These are phyloP conservation scores for Tinamus guttatus DNA, from an alignment of 2,113 vertebrate species.

Conservation along the genomic window DNA sequence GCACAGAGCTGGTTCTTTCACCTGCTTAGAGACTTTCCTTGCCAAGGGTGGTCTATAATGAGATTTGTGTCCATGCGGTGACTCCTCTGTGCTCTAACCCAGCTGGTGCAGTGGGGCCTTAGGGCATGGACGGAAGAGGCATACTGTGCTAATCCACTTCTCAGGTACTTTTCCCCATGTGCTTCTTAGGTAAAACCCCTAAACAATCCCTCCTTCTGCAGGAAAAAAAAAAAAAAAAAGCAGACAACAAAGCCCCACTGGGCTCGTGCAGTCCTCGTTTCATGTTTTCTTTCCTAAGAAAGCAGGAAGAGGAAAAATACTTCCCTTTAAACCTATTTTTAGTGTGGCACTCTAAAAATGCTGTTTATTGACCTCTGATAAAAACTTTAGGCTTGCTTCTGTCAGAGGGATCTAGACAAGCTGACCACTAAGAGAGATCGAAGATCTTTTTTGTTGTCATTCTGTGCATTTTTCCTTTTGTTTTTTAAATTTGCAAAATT, in stretches of 20 bases:
- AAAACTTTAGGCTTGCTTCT: slow-evolving; percentile 9
- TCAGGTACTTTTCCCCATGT: background rate
- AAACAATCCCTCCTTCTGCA: background rate
- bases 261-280: background rate
- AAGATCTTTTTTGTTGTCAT: background rate
- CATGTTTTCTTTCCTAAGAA: background rate
- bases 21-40: slow-evolving; percentile 20
- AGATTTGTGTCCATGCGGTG: background rate
- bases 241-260: background rate
- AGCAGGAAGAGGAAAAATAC: background rate
- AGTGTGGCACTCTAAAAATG: background rate
- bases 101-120: background rate
- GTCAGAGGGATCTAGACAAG: background rate
- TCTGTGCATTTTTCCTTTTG: background rate
- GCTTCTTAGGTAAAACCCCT: background rate
- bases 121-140: background rate
- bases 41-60: slow-evolving; percentile 26
- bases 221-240: background rate
- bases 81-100: slow-evolving; percentile 13
- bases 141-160: background rate
- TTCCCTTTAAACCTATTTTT: slow-evolving; percentile 1
- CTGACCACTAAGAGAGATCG: background rate
- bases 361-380: background rate
- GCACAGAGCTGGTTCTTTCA: slow-evolving; percentile 32
- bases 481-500: slow-evolving; percentile 43